Percentiles rank a stretch among this genome's conserved stretches.
These are phyloP conservation scores for Agraylea sexmaculata DNA, from an alignment of 1,140 invertebrate genomes.

Conservation along the genomic window DNA sequence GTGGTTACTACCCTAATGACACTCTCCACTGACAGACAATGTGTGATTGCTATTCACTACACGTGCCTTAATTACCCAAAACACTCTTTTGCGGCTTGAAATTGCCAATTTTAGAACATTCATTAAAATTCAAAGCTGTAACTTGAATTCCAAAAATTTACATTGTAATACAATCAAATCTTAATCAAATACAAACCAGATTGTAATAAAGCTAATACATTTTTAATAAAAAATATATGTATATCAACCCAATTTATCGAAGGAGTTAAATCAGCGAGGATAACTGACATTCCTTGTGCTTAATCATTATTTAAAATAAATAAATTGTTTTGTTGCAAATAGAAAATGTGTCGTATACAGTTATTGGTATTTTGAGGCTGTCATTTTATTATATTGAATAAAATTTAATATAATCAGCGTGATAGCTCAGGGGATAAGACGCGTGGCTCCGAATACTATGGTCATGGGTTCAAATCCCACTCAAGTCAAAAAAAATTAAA, in stretches of 20 bases:
- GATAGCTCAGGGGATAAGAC: no score
- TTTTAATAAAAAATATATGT: no score
- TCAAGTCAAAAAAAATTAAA: not conserved
- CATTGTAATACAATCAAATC: not conserved
- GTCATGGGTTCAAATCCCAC: slow-evolving; percentile 1
- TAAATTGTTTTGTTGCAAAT: slow-evolving; percentile 3
- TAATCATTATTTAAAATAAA: not conserved
- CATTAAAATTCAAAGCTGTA: not conserved
- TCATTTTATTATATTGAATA: no score
- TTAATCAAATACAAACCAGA: not conserved
- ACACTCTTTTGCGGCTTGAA: not conserved
- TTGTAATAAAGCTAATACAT: no score
- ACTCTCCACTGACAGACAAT: not conserved
- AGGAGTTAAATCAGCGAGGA: no score
- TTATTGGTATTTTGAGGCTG: not conserved
- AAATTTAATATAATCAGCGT: no score
- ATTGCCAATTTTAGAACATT: not conserved
- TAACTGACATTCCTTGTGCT: no score
- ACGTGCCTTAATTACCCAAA: not conserved
- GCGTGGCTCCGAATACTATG: not conserved
- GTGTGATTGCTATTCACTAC: not conserved
- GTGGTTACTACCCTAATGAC: not conserved
- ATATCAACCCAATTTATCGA: no score
- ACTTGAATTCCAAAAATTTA: not conserved
- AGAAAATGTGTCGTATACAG: not conserved